Base-by-base conservation (phyloP, 2,797 vertebrate genomes). In the Coregonus suidteri region DNA sequence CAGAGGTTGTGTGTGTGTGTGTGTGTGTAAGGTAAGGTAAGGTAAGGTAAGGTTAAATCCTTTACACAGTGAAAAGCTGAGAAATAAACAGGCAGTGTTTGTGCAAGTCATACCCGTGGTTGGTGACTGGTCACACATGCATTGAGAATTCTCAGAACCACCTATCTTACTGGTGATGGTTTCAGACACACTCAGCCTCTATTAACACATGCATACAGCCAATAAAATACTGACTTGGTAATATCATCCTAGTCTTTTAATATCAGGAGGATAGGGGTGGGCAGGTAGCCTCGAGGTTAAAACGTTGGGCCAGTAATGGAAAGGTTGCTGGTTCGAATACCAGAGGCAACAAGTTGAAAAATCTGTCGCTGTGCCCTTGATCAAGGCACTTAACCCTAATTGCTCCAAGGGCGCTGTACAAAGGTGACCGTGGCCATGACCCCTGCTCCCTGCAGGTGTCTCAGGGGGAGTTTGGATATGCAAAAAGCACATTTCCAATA, bases 181-280 rank as follows among this genome's bases (percentile, higher is more conserved):
- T 7, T 67, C 65, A 18, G 65, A 67, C 66, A 79, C 41, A 71
- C 1, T 71, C 7, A 25, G 13, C 14, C 35, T 31, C 16, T 41
- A 37, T n/a, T 41, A 41, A 70, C 15, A 71, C n/a, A 65, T 34
- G 20, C 15, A 1, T 16, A 13, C 11, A 79, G 34, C 25, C 59
- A 71, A 59, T 75, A 71, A 71, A 51, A 70, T 70, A 68, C 31
- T 37, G 73, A 76, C 78, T 79, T n/a, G 35, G 34, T 25, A 54
- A 81, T 70, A 66, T 65, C 37, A 74, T 67, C 37, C 54, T 6
- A 34, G 73, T 76, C 53, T 77, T 81, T 80, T 82, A 71, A 77
- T 69, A 62, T 77, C 30, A 75, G 52, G 41, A 7, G 15, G 9
- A 47, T 47, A 47, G 41, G 41, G 41, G 2, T 3, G 25, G 41